Evolutionary conservation across 2,888 invertebrate species (phyloP).

Genomic region (Drosophila macrospina): DNA sequence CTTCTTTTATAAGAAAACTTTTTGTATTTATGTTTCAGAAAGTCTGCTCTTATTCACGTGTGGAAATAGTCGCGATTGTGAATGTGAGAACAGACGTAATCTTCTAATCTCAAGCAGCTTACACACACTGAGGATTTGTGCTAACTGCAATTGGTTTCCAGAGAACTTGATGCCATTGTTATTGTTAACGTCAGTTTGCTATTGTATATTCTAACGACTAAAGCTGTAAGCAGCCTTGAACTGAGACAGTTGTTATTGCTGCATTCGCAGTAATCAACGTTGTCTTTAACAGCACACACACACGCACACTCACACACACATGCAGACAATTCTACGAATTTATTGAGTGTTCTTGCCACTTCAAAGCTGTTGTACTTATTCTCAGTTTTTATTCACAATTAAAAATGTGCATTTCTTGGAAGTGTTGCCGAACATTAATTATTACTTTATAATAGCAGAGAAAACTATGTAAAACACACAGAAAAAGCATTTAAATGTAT

Average conservation of each 20-base stretch:
- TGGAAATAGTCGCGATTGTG: background rate
- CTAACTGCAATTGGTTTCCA: conserved; percentile 5
- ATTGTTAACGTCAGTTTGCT: background rate
- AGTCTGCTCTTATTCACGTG: too few relatives aligned
- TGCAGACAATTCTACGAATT: background rate
- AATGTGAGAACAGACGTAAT: background rate
- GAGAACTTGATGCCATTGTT: conserved; percentile 15
- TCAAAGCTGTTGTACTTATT: too few relatives aligned
- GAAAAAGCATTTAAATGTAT: too few relatives aligned
- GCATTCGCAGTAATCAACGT: background rate
- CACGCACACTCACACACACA: too few relatives aligned
- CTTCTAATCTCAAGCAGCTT: conserved; percentile 4
- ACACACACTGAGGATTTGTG: conserved; percentile 8
- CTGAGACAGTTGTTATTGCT: background rate
- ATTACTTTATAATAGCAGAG: too few relatives aligned
- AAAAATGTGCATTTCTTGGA: too few relatives aligned
- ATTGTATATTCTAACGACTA: background rate
- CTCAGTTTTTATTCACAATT: too few relatives aligned
- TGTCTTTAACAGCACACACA: background rate
- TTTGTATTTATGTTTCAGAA: too few relatives aligned
- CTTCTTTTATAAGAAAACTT: too few relatives aligned
- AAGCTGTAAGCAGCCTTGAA: conserved; percentile 1
- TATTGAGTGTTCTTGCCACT: background rate
- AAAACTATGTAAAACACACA: too few relatives aligned
- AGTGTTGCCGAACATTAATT: too few relatives aligned